Conservation (phyloP, 2,888 invertebrate genomes). For the Aricia artaxerxes region DNA sequence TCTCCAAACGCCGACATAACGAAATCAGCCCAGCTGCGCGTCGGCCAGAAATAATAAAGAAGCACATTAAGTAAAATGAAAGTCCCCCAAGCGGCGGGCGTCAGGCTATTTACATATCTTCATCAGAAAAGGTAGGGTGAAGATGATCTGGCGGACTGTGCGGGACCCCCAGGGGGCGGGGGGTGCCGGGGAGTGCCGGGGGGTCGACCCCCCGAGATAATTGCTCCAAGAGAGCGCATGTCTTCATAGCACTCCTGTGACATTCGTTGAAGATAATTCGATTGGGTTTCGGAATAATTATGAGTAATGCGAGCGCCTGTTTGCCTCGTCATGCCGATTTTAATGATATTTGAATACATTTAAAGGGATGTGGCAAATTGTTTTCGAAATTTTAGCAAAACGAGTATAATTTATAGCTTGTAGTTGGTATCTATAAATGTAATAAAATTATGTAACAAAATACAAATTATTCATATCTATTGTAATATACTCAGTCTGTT, state of each 20-base stretch:
- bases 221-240: constrained; percentile 64
- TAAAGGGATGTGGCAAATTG: constrained; percentile 7
- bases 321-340: constrained; percentile 30
- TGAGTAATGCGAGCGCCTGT: constrained; percentile 39
- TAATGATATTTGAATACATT: constrained; percentile 32
- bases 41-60: constrained; percentile 18
- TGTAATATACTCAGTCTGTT: too few relatives aligned
- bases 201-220: constrained; percentile 52
- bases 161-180: constrained; percentile 44
- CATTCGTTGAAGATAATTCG: constrained; percentile 66
- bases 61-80: constrained; percentile 29
- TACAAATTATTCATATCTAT: too few relatives aligned
- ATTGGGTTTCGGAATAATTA: constrained; percentile 68
- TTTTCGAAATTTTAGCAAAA: not conserved
- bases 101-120: constrained; percentile 69
- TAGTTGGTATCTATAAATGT: not conserved
- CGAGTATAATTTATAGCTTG: not conserved
- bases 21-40: constrained; percentile 2
- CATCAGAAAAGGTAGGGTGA: constrained; percentile 70
- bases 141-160: constrained; percentile 70
- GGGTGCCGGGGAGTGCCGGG: constrained; percentile 35
- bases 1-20: not conserved
- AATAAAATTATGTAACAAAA: not conserved
- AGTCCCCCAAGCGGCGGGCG: constrained; percentile 26
- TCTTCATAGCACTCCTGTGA: constrained; percentile 67